Conservation (phyloP, 2,797 vertebrate species). For the Peromyscus melanophrys region DNA sequence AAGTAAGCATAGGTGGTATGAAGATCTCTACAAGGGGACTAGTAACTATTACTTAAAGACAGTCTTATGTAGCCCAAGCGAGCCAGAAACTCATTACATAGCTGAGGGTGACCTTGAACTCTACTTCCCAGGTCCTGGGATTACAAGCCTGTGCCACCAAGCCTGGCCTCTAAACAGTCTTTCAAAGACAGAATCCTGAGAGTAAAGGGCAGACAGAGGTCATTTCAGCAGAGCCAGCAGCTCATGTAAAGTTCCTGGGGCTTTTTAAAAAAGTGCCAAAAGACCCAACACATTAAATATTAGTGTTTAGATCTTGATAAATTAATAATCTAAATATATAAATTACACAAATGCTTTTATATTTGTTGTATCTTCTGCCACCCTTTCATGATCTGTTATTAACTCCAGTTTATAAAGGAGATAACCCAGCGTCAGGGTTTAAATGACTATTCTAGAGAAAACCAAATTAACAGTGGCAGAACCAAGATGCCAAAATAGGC, state of each 20-base stretch:
- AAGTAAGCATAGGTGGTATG: not conserved
- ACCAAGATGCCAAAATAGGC: conserved; percentile 35
- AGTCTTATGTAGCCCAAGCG: not conserved
- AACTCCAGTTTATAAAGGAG: conserved; percentile 37
- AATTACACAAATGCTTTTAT: conserved; percentile 47
- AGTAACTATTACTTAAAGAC: not conserved
- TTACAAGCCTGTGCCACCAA: not conserved
- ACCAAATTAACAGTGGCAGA: conserved; percentile 51
- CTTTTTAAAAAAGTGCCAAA: conserved; percentile 6
- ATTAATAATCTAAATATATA: conserved; percentile 38
- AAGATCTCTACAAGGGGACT: not conserved
- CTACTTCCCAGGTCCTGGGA: not conserved
- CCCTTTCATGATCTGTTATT: conserved; percentile 32
- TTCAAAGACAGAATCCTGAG: conserved; percentile 46
- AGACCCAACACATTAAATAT: not conserved
- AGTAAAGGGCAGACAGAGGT: conserved; percentile 61
- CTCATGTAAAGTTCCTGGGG: not conserved
- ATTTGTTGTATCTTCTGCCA: conserved; percentile 55
- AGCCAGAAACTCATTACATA: not conserved
- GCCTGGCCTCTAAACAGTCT: not conserved
- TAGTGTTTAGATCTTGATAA: conserved; percentile 28
- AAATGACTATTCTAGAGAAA: conserved; percentile 46
- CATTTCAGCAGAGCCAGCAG: conserved; percentile 22
- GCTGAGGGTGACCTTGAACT: not conserved
- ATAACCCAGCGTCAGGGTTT: conserved; percentile 51